These are phyloP conservation scores for Tetragonula clypearis DNA, from an alignment of 1,140 invertebrate genomes.

Conservation along the genomic window DNA sequence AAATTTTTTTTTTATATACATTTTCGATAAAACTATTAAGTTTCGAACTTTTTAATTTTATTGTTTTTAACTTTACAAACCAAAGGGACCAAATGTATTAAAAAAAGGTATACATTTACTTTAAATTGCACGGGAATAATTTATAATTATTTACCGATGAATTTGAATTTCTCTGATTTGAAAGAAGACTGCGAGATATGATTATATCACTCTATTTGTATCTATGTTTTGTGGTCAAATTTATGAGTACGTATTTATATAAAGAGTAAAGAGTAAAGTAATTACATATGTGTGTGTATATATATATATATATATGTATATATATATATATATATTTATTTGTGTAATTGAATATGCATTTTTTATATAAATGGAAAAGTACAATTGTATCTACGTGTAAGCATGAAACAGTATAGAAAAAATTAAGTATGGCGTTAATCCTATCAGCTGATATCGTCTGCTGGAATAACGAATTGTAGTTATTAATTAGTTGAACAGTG, in stretches of 20 bases:
- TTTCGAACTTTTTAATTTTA: neutral
- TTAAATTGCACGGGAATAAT: neutral
- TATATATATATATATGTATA: neutral
- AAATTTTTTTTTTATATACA: neutral
- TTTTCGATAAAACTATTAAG: neutral
- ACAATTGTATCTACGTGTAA: neutral
- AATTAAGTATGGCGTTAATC: conserved; percentile 66
- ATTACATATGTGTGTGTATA: neutral
- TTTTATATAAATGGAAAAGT: neutral
- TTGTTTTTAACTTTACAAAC: neutral
- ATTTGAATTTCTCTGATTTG: neutral
- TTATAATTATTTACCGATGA: neutral
- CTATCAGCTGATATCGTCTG: conserved; percentile 70
- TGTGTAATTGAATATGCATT: neutral
- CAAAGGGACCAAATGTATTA: neutral
- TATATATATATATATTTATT: neutral
- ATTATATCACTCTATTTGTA: neutral
- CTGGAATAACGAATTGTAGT: conserved; percentile 63
- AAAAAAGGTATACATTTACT: neutral
- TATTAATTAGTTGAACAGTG: conserved; percentile 50
- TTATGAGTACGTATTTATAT: neutral
- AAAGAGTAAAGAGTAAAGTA: neutral
- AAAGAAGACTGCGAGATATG: neutral
- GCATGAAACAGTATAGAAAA: neutral
- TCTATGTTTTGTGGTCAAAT: neutral